Base-by-base conservation (phyloP, 2,113 vertebrate genomes). In the Alligator mississippiensis region DNA sequence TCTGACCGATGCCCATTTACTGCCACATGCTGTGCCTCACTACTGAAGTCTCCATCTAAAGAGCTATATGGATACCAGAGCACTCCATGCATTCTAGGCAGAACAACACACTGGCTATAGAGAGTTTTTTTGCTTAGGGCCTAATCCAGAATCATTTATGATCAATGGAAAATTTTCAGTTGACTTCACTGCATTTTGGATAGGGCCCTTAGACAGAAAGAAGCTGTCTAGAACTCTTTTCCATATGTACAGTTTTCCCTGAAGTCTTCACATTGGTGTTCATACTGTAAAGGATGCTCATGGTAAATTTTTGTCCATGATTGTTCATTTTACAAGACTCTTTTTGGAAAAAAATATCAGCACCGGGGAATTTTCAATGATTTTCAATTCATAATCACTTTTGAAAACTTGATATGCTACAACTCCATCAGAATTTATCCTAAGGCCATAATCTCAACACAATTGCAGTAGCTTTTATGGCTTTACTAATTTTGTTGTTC, bases 331-430 rank as follows among this genome's bases (percentile, higher is more conserved):
- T 82, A 58, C 70, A 77, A 55, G 60, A 47, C 70, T 76, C 8
- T 84, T 90, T 24, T 47, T 22, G 47, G 47, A 47, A 47, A 54
- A 70, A 82, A 89, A 80, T 79, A 82, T 76, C 18, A 77, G 80
- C 68, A 47, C 16, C 24, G 82, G 84, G 90, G 88, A 93, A 96
- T 84, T 96, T 95, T 96, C 92, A 64, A 94, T 84, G 94, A 96
- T 96, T 92, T 93, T 93, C 91, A 89, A 90, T 92, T 88, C 91
- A 89, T 95, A 94, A 94, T 96, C 85, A 95, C 92, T 92, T 94
- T 89, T 95, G 95, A 95, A 89, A 94, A 95, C 85, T 94, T 96
- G 96, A 96, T 97, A 93, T 92, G 90, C 93, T 95, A 93, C 96
- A 97, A 94, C 96, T 97, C 95, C 95, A 93, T 91, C 89, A 84